A percentile compares a stretch with the other conserved stretches of the same genome.
These are phyloP conservation scores for Troides aeacus DNA, from an alignment of 2,888 invertebrate genomes.

Conservation along the genomic window DNA sequence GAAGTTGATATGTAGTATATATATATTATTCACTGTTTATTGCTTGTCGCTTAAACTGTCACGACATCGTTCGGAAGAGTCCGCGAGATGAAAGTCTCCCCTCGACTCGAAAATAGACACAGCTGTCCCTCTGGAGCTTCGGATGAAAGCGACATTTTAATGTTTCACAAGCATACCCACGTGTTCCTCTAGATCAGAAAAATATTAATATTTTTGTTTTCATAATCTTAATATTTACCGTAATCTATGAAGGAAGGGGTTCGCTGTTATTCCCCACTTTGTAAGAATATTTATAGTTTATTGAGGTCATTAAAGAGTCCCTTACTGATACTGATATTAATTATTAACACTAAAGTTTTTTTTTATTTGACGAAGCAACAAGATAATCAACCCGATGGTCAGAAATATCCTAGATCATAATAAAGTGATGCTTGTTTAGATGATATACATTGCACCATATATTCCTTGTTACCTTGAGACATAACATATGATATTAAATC, in stretches of 20 bases:
- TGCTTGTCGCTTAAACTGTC: conserved; percentile 34
- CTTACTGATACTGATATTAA: background rate
- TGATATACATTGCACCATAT: too few species aligned
- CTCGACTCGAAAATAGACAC: conserved; percentile 71
- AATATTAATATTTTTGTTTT: background rate
- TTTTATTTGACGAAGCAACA: too few species aligned
- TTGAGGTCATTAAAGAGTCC: background rate
- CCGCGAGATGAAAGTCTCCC: conserved; percentile 49
- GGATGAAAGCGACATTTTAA: conserved; percentile 58
- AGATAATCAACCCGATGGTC: too few species aligned
- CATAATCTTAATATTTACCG: background rate
- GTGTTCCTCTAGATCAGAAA: conserved; percentile 13
- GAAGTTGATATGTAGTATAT: conserved; percentile 15
- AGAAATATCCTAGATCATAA: too few species aligned
- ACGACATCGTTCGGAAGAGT: conserved; percentile 40
- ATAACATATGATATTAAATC: too few species aligned
- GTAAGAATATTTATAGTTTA: background rate
- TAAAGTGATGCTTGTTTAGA: too few species aligned
- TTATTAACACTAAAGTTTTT: too few species aligned
- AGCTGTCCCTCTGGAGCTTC: conserved; percentile 64
- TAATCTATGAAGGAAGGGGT: background rate
- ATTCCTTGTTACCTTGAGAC: too few species aligned
- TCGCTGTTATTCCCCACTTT: background rate
- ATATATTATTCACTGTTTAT: conserved; percentile 31
- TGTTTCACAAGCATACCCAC: conserved; percentile 48